A percentile compares a stretch with the other conserved stretches of the same genome.
These are phyloP conservation scores for Psittacus erithacus DNA, from an alignment of 2,113 vertebrate species.

Conservation along the genomic window DNA sequence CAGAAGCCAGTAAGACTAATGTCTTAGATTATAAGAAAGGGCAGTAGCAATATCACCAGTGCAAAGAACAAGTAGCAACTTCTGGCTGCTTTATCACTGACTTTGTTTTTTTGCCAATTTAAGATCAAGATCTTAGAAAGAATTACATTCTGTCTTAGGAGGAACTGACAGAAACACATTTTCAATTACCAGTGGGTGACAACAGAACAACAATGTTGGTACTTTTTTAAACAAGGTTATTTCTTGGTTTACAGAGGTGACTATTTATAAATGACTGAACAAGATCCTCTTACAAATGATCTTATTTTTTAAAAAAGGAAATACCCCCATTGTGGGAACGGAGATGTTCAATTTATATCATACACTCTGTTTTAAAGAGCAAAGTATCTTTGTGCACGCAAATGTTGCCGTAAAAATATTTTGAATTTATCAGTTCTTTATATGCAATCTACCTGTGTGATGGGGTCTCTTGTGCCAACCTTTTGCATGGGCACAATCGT, in stretches of 20 bases:
- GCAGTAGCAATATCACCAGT: constrained; percentile 74
- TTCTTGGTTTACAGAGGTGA: constrained; percentile 76
- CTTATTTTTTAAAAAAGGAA: constrained; percentile 57
- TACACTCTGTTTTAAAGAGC: not conserved
- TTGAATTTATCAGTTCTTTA: not conserved
- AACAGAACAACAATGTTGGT: constrained; percentile 73
- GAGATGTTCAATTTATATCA: constrained; percentile 28
- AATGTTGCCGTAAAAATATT: not conserved
- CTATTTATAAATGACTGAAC: constrained; percentile 75
- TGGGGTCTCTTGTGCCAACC: not conserved
- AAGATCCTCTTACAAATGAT: constrained; percentile 64
- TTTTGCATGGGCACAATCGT: not conserved
- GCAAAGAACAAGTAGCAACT: constrained; percentile 70
- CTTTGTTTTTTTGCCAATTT: constrained; percentile 69
- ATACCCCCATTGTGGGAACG: constrained; percentile 21
- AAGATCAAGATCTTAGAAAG: constrained; percentile 78
- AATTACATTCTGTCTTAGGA: constrained; percentile 76
- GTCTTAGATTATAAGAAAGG: constrained; percentile 78
- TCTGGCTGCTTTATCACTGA: constrained; percentile 70
- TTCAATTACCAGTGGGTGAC: constrained; percentile 79
- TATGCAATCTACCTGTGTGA: not conserved
- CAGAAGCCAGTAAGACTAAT: constrained; percentile 73
- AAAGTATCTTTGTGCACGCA: not conserved
- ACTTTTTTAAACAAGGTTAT: constrained; percentile 74
- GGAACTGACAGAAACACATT: constrained; percentile 79